A percentile compares a stretch with the other conserved stretches of the same genome.
Evolutionary conservation across 2,888 invertebrate genomes (phyloP).

Genomic region (Idaea biselata): DNA sequence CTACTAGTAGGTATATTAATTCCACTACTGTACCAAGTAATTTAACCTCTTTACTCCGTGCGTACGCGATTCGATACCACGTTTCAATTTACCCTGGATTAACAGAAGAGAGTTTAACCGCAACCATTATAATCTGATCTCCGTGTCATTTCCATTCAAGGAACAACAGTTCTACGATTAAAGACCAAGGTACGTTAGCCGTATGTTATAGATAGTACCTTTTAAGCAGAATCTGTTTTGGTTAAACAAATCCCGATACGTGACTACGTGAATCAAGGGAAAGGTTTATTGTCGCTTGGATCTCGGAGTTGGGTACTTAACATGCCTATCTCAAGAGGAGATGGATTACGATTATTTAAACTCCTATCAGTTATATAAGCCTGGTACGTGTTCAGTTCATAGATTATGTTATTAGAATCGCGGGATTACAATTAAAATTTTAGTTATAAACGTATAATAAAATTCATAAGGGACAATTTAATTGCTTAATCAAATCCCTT

Average conservation of each 20-base stretch:
- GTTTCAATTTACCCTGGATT: conserved; percentile 55
- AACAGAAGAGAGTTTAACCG: conserved; percentile 31
- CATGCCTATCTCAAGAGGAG: conserved; percentile 13
- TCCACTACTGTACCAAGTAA: conserved; percentile 16
- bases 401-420: not conserved
- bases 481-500: too few species aligned
- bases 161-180: conserved; percentile 10
- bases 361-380: not conserved
- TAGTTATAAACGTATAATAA: not conserved
- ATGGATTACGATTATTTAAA: conserved; percentile 11
- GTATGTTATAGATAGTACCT: conserved; percentile 26
- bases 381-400: not conserved
- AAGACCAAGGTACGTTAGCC: conserved; percentile 29
- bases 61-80: conserved; percentile 37
- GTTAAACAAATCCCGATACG: conserved; percentile 20
- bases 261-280: conserved; percentile 15
- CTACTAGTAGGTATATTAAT: conserved; percentile 8
- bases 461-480: not conserved
- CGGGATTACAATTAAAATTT: conserved; percentile 6
- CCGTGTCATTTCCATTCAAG: conserved; percentile 11
- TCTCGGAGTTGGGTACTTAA: conserved; percentile 18
- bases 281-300: conserved; percentile 14
- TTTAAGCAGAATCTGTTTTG: conserved; percentile 20
- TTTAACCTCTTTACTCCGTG: conserved; percentile 29
- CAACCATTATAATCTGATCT: conserved; percentile 18